Evolutionary conservation across 35 echinoderm and acorn worm species (phyloP), one percentile per base, ranked within the genome.

Genomic region (Lytechinus variegatus): DNA sequence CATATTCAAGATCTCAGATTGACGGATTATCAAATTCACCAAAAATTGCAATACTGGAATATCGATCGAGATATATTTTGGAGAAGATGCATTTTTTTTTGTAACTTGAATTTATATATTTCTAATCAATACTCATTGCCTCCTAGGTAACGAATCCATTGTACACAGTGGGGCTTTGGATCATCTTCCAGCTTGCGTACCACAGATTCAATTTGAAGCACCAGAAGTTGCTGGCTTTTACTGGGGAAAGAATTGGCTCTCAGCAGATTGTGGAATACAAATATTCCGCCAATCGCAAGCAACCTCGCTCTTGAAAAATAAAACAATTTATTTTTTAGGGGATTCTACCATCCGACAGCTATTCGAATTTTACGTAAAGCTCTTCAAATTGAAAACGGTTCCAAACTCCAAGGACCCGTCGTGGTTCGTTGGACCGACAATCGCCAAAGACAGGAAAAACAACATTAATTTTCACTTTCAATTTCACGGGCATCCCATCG

Each of bases 301-400:
- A 28, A 3, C 9, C 27, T 3, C 3, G 3, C 10, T 27, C 52
- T 52, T 92, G 13, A 9, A 52, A 54, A 21, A 54, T 52, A 92
- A 92, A 92, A 92, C n/a, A 1, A 52, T 92, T 1, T 54, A 54
- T 92, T 21, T 92, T 11, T 54, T 92, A 1, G 91, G 91, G 4
- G 91, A 92, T 54, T 92, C 91, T 19, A 92, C 91, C 21, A 92
- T 92, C 10, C 91, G 91, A 16, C 91, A 92, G 52, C 27, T 92
- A 24, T 92, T 92, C 11, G 16, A 92, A n/a, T 92, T 9, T 54
- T 92, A 92, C 53, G 29, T 21, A 24, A 54, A 54, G 27, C 4
- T 52, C 13, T 53, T 92, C 11, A 92, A 52, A 54, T 27, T 54
- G 53, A 89, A 89, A 13, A 92, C 29, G 8, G 54, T 8, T 2